phyloP scores from a whole-genome alignment of 2,113 vertebrate species.

The Aix galericulata region DNA sequence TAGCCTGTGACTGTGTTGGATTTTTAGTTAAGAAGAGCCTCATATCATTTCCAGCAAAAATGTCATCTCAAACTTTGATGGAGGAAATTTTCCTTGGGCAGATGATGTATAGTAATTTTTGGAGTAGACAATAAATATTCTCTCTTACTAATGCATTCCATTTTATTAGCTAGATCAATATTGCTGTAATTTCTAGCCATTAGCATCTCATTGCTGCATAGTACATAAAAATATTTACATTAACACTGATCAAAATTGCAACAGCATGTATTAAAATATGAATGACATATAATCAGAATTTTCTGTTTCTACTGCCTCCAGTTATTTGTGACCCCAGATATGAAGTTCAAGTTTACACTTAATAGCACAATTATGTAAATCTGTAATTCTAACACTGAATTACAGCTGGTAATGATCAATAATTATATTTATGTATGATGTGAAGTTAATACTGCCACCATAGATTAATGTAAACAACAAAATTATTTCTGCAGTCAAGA shows the following conservation, averaged over 20 bases:
- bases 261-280: conserved; percentile 80
- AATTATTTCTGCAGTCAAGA: conserved; percentile 80
- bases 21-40: neutral
- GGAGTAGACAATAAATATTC: conserved; percentile 71
- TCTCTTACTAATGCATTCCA: conserved; percentile 72
- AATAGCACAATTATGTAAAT: conserved; percentile 87
- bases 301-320: conserved; percentile 80
- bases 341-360: conserved; percentile 83
- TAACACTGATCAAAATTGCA: conserved; percentile 80
- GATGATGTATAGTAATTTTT: conserved; percentile 69
- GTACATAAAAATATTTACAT: conserved; percentile 84
- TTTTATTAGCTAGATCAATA: conserved; percentile 85
- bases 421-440: conserved; percentile 85
- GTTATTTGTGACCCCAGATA: conserved; percentile 83
- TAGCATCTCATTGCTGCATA: conserved; percentile 78
- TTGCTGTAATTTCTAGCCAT: conserved; percentile 79
- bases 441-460: conserved; percentile 80
- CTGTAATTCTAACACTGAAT: conserved; percentile 82
- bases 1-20: neutral
- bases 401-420: conserved; percentile 86
- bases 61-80: conserved; percentile 10
- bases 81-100: conserved; percentile 64
- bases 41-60: conserved; percentile 32
- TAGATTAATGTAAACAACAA: conserved; percentile 84
- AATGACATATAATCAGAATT: conserved; percentile 83